Evolutionary conservation across 2,888 invertebrate genomes (phyloP), one percentile per base, ranked within the genome.

Genomic region (Andrena dorsata): DNA sequence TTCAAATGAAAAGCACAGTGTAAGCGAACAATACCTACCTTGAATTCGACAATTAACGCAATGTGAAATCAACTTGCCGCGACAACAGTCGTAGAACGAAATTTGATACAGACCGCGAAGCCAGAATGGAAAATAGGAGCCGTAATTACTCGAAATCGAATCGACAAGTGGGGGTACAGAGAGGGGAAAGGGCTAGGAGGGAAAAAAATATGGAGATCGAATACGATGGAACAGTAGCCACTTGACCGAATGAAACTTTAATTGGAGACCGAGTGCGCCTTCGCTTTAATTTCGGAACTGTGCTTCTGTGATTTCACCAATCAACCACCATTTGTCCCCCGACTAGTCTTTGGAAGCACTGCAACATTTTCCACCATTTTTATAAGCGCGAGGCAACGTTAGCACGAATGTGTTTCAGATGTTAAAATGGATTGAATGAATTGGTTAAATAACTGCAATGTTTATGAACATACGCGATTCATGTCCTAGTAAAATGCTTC

Each of bases 261-360:
- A 78, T 78, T 76, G 78, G 61, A 77, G 61, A 32, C 66, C 13
- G 66, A 53, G 68, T 6, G 13, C 41, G 51, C 61, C 77, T 76
- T 77, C 61, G 78, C 35, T 76, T 76, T 76, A 68, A 78, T 78
- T 78, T 76, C 26, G 49, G 41, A 41, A 51, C 51, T 41, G 61
- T 76, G 76, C 51, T 68, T 61, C 61, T 60, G 51, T 76, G 77
- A 78, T 78, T 78, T 61, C 77, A 53, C 77, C 77, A 78, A 78
- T 77, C 66, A 61, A 53, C 77, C 66, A 23, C 60, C 35, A 66
- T 72, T 66, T 80, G 51, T 78, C 16, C 16, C 41, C 56, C 58
- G 68, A 16, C 28, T n/a, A 10, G 63, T 66, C 65, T 78, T 78
- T 71, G 76, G 69, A 65, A 68, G 53, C 41, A 16, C 28, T 61